Evolutionary conservation across 2,113 vertebrate species (phyloP), one percentile per base, ranked within the genome.

Genomic region (Vicugna pacos): DNA sequence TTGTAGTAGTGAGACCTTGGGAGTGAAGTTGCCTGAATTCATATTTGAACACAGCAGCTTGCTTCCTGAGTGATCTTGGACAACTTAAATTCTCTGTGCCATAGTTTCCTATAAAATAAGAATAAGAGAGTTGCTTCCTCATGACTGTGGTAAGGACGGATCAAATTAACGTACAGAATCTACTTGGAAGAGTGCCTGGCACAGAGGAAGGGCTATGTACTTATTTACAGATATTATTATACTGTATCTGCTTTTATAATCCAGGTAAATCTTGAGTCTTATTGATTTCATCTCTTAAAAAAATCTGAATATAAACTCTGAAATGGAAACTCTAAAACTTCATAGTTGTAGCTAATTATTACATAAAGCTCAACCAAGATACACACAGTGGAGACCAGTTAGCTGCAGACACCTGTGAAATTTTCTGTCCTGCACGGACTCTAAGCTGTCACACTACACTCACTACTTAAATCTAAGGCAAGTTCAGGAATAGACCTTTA

Each of bases 21-120:
- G 80, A 56, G 69, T 5, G 30, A 79, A 77, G 24, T 3, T 48
- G 32, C 12, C 35, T 35, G 5, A 22, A 24, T 52, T 77, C 26
- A 52, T 4, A n/a, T n/a, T 3, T 2, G 10, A 90, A 56, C 80
- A 38, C 3, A 67, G 50, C 30, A 67, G 46, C 35, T 65, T 42
- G 42, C 46, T 30, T 19, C 8, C 48, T 60, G 28, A 50, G 11
- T 58, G 50, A n/a, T 46, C 28, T 6, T 86, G 28, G 24, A 81
- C 48, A 95, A 79, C 81, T 67, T 73, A 50, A 83, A 24, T 83
- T 84, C 48, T 88, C 85, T 82, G 20, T 38, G 48, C 58, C 65
- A 28, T 26, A 16, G 54, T 85, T 79, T 69, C 26, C 32, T 91
- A 2, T 80, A 26, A 54, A 81, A 38, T 1, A 26, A 76, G 17